These are phyloP conservation scores for Scomberomorus guttatus DNA, from an alignment of 2,797 vertebrate species.

Conservation along the genomic window DNA sequence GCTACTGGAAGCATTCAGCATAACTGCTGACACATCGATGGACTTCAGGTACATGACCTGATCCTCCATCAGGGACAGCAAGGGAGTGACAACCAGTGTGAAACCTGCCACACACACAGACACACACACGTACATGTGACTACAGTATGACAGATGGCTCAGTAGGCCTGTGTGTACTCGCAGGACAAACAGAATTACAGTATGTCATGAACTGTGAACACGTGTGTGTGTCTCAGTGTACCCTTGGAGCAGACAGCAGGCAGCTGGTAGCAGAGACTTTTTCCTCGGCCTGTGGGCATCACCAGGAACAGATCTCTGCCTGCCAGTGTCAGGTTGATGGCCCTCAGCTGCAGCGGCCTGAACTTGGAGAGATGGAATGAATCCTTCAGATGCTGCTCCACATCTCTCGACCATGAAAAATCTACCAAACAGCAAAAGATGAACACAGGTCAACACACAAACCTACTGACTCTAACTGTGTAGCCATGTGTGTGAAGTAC, in stretches of 20 bases:
- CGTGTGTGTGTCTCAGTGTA: constrained; percentile 63
- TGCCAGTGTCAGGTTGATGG: constrained; percentile 92
- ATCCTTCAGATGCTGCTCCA: constrained; percentile 83
- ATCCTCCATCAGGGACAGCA: constrained; percentile 98
- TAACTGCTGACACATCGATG: constrained; percentile 87
- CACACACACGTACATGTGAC: background rate
- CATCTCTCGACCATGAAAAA: constrained; percentile 91
- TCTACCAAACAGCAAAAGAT: constrained; percentile 76
- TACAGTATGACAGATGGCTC: background rate
- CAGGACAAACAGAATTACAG: background rate
- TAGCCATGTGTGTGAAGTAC: constrained; percentile 69
- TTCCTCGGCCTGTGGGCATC: constrained; percentile 97
- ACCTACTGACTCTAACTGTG: background rate
- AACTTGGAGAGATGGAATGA: constrained; percentile 90
- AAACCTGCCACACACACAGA: constrained; percentile 86
- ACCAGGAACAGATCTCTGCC: constrained; percentile 93
- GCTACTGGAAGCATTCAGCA: constrained; percentile 92
- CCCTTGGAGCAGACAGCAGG: constrained; percentile 93
- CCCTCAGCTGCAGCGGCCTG: constrained; percentile 91
- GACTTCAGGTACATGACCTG: constrained; percentile 95
- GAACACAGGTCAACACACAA: background rate
- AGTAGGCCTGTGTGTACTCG: background rate
- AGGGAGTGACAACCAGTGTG: constrained; percentile 93
- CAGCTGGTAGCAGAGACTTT: constrained; percentile 97
- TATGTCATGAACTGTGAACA: background rate